Base-by-base conservation (phyloP, 2,888 invertebrate species). In the Drosophila neotestacea region DNA sequence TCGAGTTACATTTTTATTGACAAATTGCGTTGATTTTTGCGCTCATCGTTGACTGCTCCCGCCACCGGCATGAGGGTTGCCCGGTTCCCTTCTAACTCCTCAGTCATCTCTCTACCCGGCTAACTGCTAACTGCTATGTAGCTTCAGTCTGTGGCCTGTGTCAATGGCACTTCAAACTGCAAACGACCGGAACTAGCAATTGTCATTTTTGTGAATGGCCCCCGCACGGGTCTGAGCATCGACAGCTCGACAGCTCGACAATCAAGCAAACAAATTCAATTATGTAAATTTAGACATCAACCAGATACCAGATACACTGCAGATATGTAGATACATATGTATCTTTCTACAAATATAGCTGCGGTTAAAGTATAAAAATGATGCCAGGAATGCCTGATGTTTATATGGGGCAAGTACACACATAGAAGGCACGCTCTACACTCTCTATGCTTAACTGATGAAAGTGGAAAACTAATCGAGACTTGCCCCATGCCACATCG, bases 261-360 rank as follows among this genome's bases (percentile, higher is more conserved):
- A 91, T 91, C 90, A 89, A 90, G 85, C 89, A 92, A 83, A 91
- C 92, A 92, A 92, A 91, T 91, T 91, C 91, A 91, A 91, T 91
- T 91, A 91, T 91, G 91, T 91, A 90, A 91, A 91, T 91, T 89
- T 85, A 90, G 90, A 89, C 86, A 89, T 85, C 90, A 89, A 66
- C 34, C 90, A 77, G 78, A 77, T 67, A 85, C 64, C 90, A 77
- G 78, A 77, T 67, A 85, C 64, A 47, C 60, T 52, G 13, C 42
- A 61, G 50, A 61, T 58, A 22, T 30, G 36, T 39, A 46, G 34
- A 60, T 28, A 44, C 48, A 59, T 55, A 52, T 59, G 60, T 22
- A 59, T 9, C 32, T 22, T 55, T 9, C 32, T 39, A 32, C 36
- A 44, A 6, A 51, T 47, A 38, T 51, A 55, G 60, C 56, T 70